These are phyloP conservation scores for Mobula hypostoma DNA, from an alignment of 2,113 vertebrate species.

Conservation along the genomic window DNA sequence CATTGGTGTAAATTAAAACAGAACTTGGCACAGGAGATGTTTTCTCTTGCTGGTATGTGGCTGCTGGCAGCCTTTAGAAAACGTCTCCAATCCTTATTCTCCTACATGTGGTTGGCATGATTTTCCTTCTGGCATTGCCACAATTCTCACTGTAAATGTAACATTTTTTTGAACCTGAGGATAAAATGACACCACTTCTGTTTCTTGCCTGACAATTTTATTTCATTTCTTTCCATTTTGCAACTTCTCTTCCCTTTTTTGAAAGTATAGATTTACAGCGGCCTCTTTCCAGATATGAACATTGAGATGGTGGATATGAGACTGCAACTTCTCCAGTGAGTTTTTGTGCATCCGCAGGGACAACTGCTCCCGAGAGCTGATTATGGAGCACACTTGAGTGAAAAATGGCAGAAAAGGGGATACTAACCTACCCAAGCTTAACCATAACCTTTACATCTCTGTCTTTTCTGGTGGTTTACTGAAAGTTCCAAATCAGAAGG, in stretches of 20 bases:
- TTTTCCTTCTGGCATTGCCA: neutral
- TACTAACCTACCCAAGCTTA: neutral
- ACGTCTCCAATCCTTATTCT: neutral
- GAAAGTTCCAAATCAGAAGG: neutral
- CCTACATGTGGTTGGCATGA: neutral
- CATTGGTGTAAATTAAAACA: neutral
- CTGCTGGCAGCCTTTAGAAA: neutral
- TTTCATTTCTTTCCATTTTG: neutral
- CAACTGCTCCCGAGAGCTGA: too few relatives aligned
- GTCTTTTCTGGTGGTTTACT: neutral
- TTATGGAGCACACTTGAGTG: neutral
- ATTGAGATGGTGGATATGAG: too few relatives aligned
- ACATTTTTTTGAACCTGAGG: neutral
- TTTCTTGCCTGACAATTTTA: neutral
- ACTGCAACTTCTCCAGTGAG: too few relatives aligned
- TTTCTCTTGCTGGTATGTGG: conserved; percentile 1
- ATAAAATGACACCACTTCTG: neutral
- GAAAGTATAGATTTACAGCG: neutral
- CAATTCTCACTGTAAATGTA: neutral
- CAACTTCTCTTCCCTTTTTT: neutral
- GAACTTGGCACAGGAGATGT: neutral
- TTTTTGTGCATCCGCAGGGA: too few relatives aligned
- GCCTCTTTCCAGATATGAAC: too few relatives aligned
- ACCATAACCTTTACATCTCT: neutral
- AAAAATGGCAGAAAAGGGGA: too few relatives aligned